Conservation (phyloP, 1,140 invertebrate species). For the Drosophila lacertosa region DNA sequence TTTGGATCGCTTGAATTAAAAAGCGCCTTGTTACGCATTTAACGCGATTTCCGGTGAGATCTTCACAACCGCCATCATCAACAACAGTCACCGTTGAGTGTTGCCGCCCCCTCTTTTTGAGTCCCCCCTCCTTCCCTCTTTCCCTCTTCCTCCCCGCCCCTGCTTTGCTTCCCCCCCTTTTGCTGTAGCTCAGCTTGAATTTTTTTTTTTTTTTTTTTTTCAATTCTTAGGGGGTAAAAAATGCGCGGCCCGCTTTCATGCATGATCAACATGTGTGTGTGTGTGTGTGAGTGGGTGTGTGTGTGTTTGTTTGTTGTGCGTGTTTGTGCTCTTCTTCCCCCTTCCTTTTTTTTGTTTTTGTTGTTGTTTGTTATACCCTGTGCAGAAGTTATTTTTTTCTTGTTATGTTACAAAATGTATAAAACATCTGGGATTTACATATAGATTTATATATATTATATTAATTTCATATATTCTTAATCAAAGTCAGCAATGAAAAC, state of each 20-base stretch:
- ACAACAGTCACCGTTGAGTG: background rate
- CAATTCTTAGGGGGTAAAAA: constrained; percentile 34
- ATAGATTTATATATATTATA: too few species aligned
- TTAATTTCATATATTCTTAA: background rate
- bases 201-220: constrained; percentile 10
- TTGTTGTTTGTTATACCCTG: constrained; percentile 7
- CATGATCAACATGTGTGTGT: constrained; percentile 48
- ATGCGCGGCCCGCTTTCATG: constrained; percentile 43
- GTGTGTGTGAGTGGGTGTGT: constrained; percentile 2
- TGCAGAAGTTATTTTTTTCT: background rate
- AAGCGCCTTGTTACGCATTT: constrained; percentile 80
- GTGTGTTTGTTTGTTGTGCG: too few species aligned
- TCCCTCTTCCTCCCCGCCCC: background rate
- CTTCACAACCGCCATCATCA: background rate
- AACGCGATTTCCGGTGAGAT: constrained; percentile 71
- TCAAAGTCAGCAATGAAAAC: background rate
- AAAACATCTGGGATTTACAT: background rate
- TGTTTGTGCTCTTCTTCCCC: constrained; percentile 26
- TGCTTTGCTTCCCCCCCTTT: background rate
- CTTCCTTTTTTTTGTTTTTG: background rate
- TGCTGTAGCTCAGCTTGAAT: constrained; percentile 9
- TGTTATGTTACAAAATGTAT: constrained; percentile 1
- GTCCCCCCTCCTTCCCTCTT: too few species aligned
- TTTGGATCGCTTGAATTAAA: constrained; percentile 70
- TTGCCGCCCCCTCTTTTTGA: constrained; percentile 9